Base-by-base conservation (phyloP, 2,113 vertebrate species). In the Myxocyprinus asiaticus region DNA sequence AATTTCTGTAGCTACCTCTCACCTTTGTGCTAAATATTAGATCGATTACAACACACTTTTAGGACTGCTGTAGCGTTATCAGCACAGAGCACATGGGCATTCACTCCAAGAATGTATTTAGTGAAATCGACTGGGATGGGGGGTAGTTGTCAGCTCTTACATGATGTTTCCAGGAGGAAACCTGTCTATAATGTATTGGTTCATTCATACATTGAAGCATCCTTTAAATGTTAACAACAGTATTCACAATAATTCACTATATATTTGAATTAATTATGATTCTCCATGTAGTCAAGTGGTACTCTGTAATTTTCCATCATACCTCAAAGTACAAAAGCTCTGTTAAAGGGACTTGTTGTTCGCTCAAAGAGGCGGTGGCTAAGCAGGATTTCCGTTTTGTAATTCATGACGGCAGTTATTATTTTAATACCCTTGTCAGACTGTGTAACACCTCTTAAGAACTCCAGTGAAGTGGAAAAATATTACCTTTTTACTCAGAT, bases 301-400 rank as follows among this genome's bases (percentile, higher is more conserved):
- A 76, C 71, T 84, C n/a, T n/a, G n/a, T n/a, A n/a, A n/a, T n/a
- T 90, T 92, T 89, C 85, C 77, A 7, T 83, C 56, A 3, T 43
- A 50, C 67, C 64, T 15, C 1, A 10, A 81, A 72, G 82, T 83
- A 85, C 87, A 75, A 33, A 33, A 33, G 76, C 61, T 80, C 77
- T 86, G 82, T 80, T 4, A 89, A 90, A 90, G 82, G 85, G 67
- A 74, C 69, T 86, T 71, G 82, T 91, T 91, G 86, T 92, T 87
- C 83, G 80, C 67, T 85, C 80, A 81, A 82, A 87, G 85, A 89
- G 91, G 87, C 88, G 85, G 89, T 88, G 86, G 87, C 88, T 91
- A 91, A 93, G 83, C 86, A 88, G 92, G 91, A 92, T 91, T 91
- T 93, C 91, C 82, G 84, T 90, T 91, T 89, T 82, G 85, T 86